Base-by-base conservation (phyloP, 2,888 invertebrate species). In the Ennomos fuscantarius region DNA sequence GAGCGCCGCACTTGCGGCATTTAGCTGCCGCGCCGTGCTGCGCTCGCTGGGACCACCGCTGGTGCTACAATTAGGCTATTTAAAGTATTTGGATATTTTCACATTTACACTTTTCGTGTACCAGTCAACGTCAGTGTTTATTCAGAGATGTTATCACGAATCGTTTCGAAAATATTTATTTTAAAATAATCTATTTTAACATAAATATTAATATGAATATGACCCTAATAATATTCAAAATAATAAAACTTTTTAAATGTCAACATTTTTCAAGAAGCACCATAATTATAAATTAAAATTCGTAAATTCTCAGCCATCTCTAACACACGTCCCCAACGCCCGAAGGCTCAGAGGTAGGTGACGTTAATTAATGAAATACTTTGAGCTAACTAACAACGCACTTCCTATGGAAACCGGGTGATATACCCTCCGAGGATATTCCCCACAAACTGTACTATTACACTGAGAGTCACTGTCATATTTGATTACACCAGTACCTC, bases 1-100 rank as follows among this genome's bases (percentile, higher is more conserved):
- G 82, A 81, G 81, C 63, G 65, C 71, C 73, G 73, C 84, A 82
- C 85, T 89, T 87, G 89, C 91, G 91, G 92, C 92, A 92, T 89
- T 91, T 87, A 82, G 83, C 89, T 81, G 87, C 86, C 87, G 82
- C 72, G 69, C 68, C 79, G 77, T 75, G 69, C 56, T 60, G 52
- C 68, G 73, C 77, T 72, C 76, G 76, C 79, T 24, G 72, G 76
- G 76, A 71, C 73, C 76, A 71, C 68, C 70, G 61, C 57, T 55
- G 65, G 48, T 48, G 48, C 60, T 60, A 64, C 41, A 3, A 32
- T 50, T n/a, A 24, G 39, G 34, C n/a, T 24, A 15, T 24, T 24
- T 6, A 24, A 24, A 24, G 3, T 24, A 6, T 6, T 6, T 6
- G 24, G 24, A 24, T 24, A 24, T 24, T 24, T 24, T 24, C 24